Base-by-base conservation (phyloP, 2,113 vertebrate genomes). In the Galeopterus variegatus region DNA sequence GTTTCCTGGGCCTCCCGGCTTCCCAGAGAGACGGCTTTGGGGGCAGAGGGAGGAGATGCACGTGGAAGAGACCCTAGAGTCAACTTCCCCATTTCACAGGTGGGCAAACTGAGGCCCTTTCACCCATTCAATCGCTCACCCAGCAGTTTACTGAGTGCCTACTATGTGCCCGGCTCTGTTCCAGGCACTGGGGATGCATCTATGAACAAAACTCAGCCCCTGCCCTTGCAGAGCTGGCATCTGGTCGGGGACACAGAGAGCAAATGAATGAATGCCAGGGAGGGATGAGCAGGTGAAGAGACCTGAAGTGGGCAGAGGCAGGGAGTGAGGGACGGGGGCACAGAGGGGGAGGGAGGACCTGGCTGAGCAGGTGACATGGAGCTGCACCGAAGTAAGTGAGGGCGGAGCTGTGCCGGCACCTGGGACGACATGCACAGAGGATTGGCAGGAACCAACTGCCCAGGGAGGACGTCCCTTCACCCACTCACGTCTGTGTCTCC, bases 181-280 rank as follows among this genome's bases (percentile, higher is more conserved):
- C 28, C 18, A 13, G 36, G 21, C 41, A 31, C 54, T 36, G 79
- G 15, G 67, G n/a, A 19, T 18, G 52, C 52, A 28, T 21, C 21
- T 70, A 23, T 36, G 90, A 48, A 18, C 21, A 23, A 48, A 41
- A 24, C 52, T 36, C 45, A 31, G 26, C 19, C 73, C 18, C 45
- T 0, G 1, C 3, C 72, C 15, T 67, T 13, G 15, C 14, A 23
- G 60, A 15, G 33, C 45, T n/a, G 36, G 14, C 13, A 13, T 8
- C 21, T n/a, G 13, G 52, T 10, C 10, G 9, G 31, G 52, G 17
- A 58, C 52, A 8, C 65, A 60, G 12, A 64, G 41, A 50, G 4
- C 0, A 45, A 10, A 13, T 12, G 54, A 48, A 12, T n/a, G 1
- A 12, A n/a, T 5, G 21, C 21, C 12, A 14, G 36, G 54, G 3